A percentile compares a stretch with the other conserved stretches of the same genome.
These are phyloP conservation scores for Microplitis deprimator DNA, from an alignment of 2,888 invertebrate genomes.

Conservation along the genomic window DNA sequence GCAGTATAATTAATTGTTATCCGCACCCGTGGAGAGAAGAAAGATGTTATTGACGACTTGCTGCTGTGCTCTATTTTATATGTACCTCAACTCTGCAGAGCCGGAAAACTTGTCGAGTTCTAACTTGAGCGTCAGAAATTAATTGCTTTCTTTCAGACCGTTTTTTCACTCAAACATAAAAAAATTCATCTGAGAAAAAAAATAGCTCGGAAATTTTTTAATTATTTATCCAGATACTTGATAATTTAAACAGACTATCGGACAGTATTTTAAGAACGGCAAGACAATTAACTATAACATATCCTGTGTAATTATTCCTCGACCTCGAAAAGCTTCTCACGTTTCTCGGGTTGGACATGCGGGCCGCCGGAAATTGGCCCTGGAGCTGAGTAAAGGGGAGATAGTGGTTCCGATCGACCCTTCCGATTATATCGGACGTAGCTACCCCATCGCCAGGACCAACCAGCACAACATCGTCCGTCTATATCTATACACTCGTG, in stretches of 20 bases:
- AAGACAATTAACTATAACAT: constrained; percentile 18
- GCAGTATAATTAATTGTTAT: constrained; percentile 6
- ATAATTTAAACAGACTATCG: too few species aligned
- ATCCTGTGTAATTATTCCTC: constrained; percentile 33
- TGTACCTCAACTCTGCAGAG: not conserved
- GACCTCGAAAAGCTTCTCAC: constrained; percentile 38
- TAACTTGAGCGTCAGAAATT: not conserved
- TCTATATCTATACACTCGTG: constrained; percentile 22
- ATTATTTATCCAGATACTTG: not conserved
- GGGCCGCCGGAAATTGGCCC: constrained; percentile 33
- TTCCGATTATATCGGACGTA: constrained; percentile 44
- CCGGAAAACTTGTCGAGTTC: not conserved
- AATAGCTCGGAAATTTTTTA: not conserved
- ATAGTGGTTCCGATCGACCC: constrained; percentile 39
- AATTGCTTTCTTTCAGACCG: not conserved
- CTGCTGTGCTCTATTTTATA: not conserved
- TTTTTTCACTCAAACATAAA: not conserved
- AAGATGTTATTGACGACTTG: not conserved
- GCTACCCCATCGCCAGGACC: constrained; percentile 31
- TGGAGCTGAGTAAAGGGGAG: constrained; percentile 29
- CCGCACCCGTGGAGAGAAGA: not conserved
- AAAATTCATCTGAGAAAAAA: not conserved
- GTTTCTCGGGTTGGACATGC: constrained; percentile 33
- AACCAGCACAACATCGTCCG: constrained; percentile 14
- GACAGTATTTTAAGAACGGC: constrained; percentile 5